phyloP scores from a whole-genome alignment of 2,888 invertebrate species.

The Ochropleura plecta region DNA sequence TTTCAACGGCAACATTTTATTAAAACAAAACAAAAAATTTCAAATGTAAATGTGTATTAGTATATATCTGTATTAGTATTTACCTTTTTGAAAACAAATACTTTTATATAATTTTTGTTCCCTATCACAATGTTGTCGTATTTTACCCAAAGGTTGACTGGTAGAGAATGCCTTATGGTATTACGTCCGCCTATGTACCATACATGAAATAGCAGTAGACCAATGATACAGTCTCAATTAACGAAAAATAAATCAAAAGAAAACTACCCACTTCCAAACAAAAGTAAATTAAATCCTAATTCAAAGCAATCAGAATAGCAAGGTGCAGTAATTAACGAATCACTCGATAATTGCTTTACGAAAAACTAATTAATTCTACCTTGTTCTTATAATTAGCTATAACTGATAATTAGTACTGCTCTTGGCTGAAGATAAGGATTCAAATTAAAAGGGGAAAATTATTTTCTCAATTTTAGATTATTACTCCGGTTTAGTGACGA shows the following conservation, averaged over 20 bases:
- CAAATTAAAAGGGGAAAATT: constrained; percentile 34
- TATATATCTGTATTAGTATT: no score
- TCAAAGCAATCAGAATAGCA: constrained; percentile 47
- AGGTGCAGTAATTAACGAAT: constrained; percentile 54
- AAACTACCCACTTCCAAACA: not conserved
- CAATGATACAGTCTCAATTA: not conserved
- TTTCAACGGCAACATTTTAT: no score
- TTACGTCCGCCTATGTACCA: no score
- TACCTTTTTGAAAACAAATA: no score
- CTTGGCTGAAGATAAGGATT: constrained; percentile 33
- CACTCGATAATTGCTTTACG: constrained; percentile 56
- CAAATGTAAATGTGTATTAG: no score
- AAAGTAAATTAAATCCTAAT: constrained; percentile 43
- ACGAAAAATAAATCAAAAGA: constrained; percentile 8
- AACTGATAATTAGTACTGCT: constrained; percentile 53
- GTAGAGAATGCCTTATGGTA: no score
- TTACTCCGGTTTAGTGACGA: constrained; percentile 6
- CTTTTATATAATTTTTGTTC: no score
- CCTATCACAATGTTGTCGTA: no score
- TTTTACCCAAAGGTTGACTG: no score
- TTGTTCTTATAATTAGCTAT: constrained; percentile 58
- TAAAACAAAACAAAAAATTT: no score
- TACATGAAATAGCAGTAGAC: not conserved
- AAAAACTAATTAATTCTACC: constrained; percentile 59
- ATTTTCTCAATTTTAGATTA: constrained; percentile 43